phyloP scores from a whole-genome alignment of 2,113 vertebrate genomes.

The Stigmatopora argus region DNA sequence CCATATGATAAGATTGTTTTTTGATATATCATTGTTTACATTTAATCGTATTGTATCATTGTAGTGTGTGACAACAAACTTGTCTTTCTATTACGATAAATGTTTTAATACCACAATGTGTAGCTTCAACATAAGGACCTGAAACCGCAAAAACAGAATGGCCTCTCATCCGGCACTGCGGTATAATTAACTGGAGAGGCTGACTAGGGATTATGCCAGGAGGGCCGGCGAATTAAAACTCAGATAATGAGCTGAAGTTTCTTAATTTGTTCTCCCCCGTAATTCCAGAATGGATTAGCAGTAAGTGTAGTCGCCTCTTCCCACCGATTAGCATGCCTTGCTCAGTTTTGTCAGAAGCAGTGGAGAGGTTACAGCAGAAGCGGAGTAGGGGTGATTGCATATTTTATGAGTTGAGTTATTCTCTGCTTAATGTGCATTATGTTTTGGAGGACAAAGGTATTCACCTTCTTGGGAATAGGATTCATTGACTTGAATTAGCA shows the following conservation, averaged over 20 bases:
- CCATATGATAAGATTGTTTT: too few species aligned
- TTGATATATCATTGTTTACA: too few species aligned
- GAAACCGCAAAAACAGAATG: constrained; percentile 43
- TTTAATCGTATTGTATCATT: too few species aligned
- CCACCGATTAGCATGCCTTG: constrained; percentile 62
- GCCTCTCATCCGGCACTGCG: constrained; percentile 59
- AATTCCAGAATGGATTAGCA: constrained; percentile 77
- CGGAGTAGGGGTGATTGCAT: constrained; percentile 45
- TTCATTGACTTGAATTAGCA: constrained; percentile 32
- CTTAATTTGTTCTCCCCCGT: constrained; percentile 76
- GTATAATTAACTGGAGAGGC: constrained; percentile 73
- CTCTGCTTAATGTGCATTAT: constrained; percentile 29
- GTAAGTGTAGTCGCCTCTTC: constrained; percentile 72
- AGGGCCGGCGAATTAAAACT: constrained; percentile 72
- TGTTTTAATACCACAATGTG: neutral
- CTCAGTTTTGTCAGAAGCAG: constrained; percentile 55
- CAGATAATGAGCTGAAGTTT: constrained; percentile 77
- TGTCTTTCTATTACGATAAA: too few species aligned
- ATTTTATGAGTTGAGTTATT: constrained; percentile 49
- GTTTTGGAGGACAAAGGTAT: constrained; percentile 43
- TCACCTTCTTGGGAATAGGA: constrained; percentile 32
- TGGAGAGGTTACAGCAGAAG: constrained; percentile 43
- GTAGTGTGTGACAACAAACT: too few species aligned
- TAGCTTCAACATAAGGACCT: constrained; percentile 14
- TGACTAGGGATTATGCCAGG: constrained; percentile 73